Conservation (phyloP, 1,140 invertebrate species). For the Apis dorsata region DNA sequence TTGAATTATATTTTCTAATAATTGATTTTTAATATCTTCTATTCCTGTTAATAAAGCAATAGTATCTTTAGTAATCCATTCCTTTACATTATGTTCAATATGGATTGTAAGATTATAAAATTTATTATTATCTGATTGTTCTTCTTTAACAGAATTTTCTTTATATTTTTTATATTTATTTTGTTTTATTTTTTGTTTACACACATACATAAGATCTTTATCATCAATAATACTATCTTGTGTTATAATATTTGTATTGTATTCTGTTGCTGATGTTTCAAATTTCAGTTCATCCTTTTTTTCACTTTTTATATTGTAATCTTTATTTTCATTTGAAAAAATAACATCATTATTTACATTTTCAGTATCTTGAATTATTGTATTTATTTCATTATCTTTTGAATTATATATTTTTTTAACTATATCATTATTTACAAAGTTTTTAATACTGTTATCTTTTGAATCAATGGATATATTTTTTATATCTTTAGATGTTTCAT, state of each 20-base stretch:
- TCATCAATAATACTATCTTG: background rate
- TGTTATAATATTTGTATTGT: background rate
- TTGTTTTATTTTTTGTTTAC: conserved; percentile 15
- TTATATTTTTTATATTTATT: conserved; percentile 38
- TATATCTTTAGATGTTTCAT: background rate
- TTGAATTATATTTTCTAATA: conserved; percentile 67
- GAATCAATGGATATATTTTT: background rate
- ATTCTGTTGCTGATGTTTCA: background rate
- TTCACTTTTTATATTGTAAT: conserved; percentile 25
- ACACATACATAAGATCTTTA: background rate
- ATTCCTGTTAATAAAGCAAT: conserved; percentile 73
- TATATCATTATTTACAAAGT: background rate
- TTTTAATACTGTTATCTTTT: background rate
- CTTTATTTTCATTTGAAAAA: background rate
- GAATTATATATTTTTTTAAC: background rate
- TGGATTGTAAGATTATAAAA: conserved; percentile 59
- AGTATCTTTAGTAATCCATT: conserved; percentile 78
- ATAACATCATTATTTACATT: background rate
- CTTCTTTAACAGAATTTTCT: conserved; percentile 33
- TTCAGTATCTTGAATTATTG: conserved; percentile 8
- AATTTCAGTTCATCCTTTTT: conserved; percentile 26
- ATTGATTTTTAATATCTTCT: conserved; percentile 65
- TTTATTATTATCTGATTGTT: conserved; percentile 14
- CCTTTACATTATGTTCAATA: conserved; percentile 74
- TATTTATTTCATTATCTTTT: conserved; percentile 27